A percentile compares a stretch with the other conserved stretches of the same genome.
phyloP scores from a whole-genome alignment of 2,113 vertebrate species.

The Myotis lucifugus region DNA sequence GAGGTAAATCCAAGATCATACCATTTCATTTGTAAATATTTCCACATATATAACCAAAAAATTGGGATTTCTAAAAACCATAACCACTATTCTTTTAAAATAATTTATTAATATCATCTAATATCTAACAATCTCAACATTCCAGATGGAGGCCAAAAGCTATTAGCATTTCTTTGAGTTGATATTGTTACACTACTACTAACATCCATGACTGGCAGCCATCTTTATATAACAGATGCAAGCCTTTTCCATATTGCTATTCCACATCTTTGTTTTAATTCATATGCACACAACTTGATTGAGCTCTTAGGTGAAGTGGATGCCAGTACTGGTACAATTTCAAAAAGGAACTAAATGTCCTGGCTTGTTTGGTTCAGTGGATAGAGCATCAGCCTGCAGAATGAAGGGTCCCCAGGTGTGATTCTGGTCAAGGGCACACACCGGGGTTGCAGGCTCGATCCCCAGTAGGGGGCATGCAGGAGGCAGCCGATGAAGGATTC shows the following conservation, averaged over 20 bases:
- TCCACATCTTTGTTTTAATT: not conserved
- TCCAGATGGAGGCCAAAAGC: not conserved
- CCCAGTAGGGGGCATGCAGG: no score
- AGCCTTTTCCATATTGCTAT: not conserved
- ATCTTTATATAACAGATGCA: not conserved
- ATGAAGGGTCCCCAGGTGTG: no score
- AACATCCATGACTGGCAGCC: not conserved
- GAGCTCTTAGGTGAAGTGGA: not conserved
- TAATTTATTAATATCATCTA: slow-evolving; percentile 22
- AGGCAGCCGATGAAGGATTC: no score
- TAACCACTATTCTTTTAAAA: not conserved
- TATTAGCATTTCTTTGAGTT: not conserved
- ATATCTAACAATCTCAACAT: not conserved
- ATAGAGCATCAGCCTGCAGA: no score
- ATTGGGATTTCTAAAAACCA: slow-evolving; percentile 14
- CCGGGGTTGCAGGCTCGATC: no score
- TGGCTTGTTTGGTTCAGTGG: no score
- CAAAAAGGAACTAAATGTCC: not conserved
- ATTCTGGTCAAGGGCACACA: no score
- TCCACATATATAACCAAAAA: not conserved
- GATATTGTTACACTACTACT: not conserved
- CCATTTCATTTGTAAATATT: not conserved
- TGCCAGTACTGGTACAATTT: not conserved
- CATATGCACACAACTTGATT: not conserved
- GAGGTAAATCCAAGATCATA: not conserved